Conservation (phyloP, 2,113 vertebrate species). For the Tyto alba region DNA sequence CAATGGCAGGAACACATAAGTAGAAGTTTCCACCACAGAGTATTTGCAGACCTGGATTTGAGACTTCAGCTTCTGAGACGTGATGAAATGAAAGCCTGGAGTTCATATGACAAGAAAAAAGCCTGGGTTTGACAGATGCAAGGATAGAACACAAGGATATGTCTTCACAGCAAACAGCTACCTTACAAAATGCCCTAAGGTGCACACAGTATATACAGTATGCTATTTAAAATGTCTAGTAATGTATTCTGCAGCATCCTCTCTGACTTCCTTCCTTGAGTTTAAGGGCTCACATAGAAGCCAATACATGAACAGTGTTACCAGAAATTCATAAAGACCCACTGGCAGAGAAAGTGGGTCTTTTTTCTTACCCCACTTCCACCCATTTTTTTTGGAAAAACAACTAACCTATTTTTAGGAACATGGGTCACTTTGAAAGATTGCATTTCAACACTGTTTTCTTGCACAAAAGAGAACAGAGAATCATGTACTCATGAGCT, state of each 20-base stretch:
- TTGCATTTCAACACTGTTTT: background rate
- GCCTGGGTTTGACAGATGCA: background rate
- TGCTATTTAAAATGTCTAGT: background rate
- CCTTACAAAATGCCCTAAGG: constrained; percentile 27
- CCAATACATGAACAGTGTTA: background rate
- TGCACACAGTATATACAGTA: background rate
- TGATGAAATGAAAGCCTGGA: background rate
- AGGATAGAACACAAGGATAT: background rate
- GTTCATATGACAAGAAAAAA: background rate
- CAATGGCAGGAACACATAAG: background rate
- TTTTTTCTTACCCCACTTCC: background rate
- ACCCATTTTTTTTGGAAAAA: background rate
- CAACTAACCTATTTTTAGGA: background rate
- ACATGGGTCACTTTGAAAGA: background rate
- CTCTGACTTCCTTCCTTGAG: background rate
- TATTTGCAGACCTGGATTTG: background rate
- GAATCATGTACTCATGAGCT: background rate
- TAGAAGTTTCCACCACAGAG: background rate
- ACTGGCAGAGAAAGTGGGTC: background rate
- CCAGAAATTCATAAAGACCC: background rate
- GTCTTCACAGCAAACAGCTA: background rate
- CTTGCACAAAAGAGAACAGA: background rate
- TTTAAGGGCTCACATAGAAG: background rate
- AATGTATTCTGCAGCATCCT: background rate
- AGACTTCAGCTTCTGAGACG: background rate